Base-by-base conservation (phyloP, 92 coral and sea anemone genomes). In the Nematostella vectensis region DNA sequence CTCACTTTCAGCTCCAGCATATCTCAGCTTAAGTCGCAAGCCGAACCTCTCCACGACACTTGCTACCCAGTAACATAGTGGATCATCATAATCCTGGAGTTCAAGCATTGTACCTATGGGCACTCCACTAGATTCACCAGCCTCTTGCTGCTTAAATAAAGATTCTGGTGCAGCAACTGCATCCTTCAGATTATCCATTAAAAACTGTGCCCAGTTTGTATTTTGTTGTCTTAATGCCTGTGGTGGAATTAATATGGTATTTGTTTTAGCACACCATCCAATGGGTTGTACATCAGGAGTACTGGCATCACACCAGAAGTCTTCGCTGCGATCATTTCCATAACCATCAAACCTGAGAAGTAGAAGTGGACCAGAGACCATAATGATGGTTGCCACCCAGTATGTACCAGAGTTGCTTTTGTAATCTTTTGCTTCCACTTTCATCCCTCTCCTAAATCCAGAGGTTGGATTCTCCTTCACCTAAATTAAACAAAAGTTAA, bases 361-460 rank as follows among this genome's bases (percentile, higher is more conserved):
- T 44, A 85, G 69, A 21, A 85, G 55, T 1, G 95, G 88, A 2
- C 95, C 95, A n/a, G 88, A 75, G 31, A 69, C 88, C 61, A 74
- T 85, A 65, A 85, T 88, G 27, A 85, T 54, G 0, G 95, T 75
- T 0, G 95, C 95, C 23, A 85, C 88, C 95, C 95, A 85, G 58
- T 85, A 80, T 2, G 88, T 70, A 48, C 69, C 79, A 11, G 65
- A 40, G 21, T 78, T 59, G 12, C 80, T 70, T 11, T 52, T 70
- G 25, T 77, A 79, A 49, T 85, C 87, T 31, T 69, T 44, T 15
- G 83, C 78, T 49, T 85, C 95, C 17, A 85, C 61, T 44, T 75
- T 85, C 95, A 85, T 85, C 1, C 94, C 94, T 47, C 80, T 67
- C 29, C 53, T 62, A 58, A 85, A 85, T 13, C 95, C 95, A 51